Conservation (phyloP, 2,888 invertebrate species). For the Balanococcus diminutus region DNA sequence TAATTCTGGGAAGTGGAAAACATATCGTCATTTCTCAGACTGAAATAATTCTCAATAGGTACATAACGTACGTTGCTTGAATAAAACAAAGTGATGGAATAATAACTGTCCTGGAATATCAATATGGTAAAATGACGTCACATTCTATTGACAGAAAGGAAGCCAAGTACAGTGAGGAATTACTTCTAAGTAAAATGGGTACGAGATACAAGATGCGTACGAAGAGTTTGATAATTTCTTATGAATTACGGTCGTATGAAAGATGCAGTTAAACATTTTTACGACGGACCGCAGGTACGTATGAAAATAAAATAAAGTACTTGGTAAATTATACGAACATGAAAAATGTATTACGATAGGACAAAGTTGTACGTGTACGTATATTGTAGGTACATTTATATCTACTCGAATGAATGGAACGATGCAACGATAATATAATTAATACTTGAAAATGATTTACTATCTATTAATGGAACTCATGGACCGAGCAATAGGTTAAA, state of each 20-base stretch:
- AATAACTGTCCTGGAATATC: background rate
- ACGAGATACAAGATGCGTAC: no score
- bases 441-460: background rate
- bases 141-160: background rate
- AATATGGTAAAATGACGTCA: background rate
- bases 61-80: background rate
- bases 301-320: background rate
- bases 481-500: background rate
- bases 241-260: background rate
- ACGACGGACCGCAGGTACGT: background rate
- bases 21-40: background rate
- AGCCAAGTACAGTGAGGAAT: background rate
- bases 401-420: background rate
- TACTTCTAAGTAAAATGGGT: background rate
- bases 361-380: background rate
- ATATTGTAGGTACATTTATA: background rate
- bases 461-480: background rate
- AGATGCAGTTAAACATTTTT: background rate
- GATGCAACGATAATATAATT: background rate
- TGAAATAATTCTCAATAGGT: background rate
- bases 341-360: background rate
- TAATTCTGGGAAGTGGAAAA: background rate
- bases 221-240: background rate
- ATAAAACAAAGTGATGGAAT: background rate
- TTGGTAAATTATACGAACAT: background rate